Percentiles rank a stretch among this genome's conserved stretches.
Evolutionary conservation across 2,113 vertebrate species (phyloP).

Genomic region (Sturnus vulgaris): DNA sequence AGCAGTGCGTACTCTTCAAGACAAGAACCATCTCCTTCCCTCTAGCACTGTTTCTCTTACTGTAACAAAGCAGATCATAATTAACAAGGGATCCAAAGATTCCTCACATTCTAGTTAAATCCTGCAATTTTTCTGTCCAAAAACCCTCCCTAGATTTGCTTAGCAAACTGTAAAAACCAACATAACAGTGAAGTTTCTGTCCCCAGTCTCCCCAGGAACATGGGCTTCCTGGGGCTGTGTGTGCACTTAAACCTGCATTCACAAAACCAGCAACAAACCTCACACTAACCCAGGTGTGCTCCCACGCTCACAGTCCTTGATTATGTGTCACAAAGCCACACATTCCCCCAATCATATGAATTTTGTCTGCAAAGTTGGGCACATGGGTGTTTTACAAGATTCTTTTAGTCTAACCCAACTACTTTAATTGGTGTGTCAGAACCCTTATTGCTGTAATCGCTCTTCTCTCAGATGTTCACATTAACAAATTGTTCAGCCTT

Average conservation of each 20-base stretch:
- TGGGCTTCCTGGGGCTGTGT: fast-evolving
- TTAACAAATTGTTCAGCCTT: neutral
- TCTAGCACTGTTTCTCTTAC: neutral
- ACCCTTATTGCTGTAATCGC: neutral
- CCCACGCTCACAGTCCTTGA: neutral
- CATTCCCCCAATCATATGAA: fast-evolving
- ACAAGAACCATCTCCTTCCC: neutral
- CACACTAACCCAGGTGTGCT: neutral
- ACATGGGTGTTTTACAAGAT: neutral
- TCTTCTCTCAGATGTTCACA: neutral
- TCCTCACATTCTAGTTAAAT: neutral
- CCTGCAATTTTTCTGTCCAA: neutral
- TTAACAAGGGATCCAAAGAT: neutral
- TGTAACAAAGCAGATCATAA: neutral
- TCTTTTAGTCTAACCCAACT: neutral
- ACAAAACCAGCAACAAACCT: neutral
- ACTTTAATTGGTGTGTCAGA: neutral
- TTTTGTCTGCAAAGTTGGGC: neutral
- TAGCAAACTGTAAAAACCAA: neutral
- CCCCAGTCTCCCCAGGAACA: fast-evolving
- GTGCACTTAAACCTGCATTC: neutral
- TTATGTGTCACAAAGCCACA: neutral
- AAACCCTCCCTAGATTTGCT: neutral
- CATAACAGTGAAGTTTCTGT: neutral
- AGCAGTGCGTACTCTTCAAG: neutral